Percentiles rank a stretch among this genome's conserved stretches.
Conservation (phyloP, 2,113 vertebrate genomes). For the Nesoenas mayeri region DNA sequence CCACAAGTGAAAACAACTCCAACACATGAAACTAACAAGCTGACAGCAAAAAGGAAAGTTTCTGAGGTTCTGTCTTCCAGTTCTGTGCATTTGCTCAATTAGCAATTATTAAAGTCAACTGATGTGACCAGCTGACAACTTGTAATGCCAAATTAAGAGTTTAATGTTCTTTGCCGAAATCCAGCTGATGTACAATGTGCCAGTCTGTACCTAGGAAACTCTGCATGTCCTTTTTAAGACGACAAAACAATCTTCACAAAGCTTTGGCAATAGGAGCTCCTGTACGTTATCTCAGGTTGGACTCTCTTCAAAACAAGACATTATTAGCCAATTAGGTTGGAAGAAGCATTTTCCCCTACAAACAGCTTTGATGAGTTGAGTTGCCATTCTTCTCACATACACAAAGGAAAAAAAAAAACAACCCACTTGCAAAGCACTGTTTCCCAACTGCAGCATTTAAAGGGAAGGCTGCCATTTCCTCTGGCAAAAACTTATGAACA, state of each 20-base stretch:
- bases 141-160: not conserved
- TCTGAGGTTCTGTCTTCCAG: conserved; percentile 17
- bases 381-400: not conserved
- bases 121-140: not conserved
- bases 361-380: not conserved
- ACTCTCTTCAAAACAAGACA: not conserved
- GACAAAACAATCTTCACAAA: not conserved
- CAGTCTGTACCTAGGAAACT: not conserved
- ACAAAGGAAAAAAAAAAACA: not conserved
- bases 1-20: conserved; percentile 24
- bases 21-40: not conserved
- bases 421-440: not conserved
- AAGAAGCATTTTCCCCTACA: not conserved
- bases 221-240: not conserved
- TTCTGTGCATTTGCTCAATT: not conserved
- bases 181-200: not conserved
- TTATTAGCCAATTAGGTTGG: not conserved
- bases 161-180: not conserved
- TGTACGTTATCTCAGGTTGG: not conserved
- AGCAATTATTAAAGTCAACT: conserved; percentile 27
- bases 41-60: conserved; percentile 33
- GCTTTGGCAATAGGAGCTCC: not conserved
- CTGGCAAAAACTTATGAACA: not conserved
- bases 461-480: not conserved
- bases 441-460: not conserved